Conservation (phyloP, 2,888 invertebrate genomes). For the Chaitophorus viminalis region DNA sequence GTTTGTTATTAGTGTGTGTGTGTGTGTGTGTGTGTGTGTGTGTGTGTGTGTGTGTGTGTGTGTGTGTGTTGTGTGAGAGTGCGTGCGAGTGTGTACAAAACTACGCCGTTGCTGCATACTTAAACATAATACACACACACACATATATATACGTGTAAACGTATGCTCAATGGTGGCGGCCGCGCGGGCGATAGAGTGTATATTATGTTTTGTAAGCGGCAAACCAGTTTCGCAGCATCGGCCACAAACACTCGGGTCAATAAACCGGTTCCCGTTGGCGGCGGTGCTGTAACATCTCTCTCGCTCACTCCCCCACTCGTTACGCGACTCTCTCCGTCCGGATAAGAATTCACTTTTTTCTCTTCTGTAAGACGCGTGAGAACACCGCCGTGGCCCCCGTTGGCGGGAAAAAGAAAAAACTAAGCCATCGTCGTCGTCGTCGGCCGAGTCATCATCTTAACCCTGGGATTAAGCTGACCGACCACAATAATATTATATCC, state of each 20-base stretch:
- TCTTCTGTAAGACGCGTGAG: conserved; percentile 34
- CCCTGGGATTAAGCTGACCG: conserved; percentile 8
- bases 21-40: neutral
- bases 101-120: no score
- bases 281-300: conserved; percentile 29
- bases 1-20: no score
- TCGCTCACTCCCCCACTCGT: neutral
- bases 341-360: conserved; percentile 59
- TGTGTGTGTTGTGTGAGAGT: no score
- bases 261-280: conserved; percentile 56
- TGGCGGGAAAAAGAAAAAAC: conserved; percentile 44
- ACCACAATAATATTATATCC: no score
- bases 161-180: neutral
- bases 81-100: no score
- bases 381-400: conserved; percentile 11
- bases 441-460: conserved; percentile 7
- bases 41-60: no score
- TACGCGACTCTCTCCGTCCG: neutral
- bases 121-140: no score
- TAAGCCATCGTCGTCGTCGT: neutral
- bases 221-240: conserved; percentile 61
- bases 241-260: conserved; percentile 51
- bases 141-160: no score
- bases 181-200: no score
- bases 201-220: conserved; percentile 17